A percentile compares a stretch with the other conserved stretches of the same genome.
Evolutionary conservation across 2,888 invertebrate species (phyloP).

Genomic region (Pilophorus perplexus): DNA sequence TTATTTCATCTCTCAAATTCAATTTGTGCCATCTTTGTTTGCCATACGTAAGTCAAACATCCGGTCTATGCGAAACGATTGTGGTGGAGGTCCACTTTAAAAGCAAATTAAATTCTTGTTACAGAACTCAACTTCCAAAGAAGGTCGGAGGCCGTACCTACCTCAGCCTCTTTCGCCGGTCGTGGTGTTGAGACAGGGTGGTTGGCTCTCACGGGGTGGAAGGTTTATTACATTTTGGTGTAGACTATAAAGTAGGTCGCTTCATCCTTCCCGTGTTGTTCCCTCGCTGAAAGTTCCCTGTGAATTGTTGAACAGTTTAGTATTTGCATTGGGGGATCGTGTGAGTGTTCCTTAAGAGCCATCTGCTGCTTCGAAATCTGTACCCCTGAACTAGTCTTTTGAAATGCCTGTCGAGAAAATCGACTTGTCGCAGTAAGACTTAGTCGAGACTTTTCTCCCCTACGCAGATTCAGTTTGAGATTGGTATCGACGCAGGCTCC

Average conservation of each 20-base stretch:
- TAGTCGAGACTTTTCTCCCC: too few relatives aligned
- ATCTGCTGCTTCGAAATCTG: neutral
- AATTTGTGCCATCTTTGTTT: neutral
- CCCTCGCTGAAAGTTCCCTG: slow-evolving; percentile 10
- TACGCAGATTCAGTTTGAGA: too few relatives aligned
- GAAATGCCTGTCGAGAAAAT: too few relatives aligned
- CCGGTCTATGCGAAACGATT: neutral
- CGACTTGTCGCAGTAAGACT: too few relatives aligned
- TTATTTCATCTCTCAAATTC: neutral
- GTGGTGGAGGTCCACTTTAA: neutral
- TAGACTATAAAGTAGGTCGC: slow-evolving; percentile 25
- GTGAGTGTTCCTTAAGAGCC: slow-evolving; percentile 7
- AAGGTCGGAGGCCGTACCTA: neutral
- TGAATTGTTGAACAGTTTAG: slow-evolving; percentile 37
- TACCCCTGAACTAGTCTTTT: too few relatives aligned
- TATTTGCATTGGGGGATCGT: slow-evolving; percentile 13
- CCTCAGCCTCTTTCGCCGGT: neutral
- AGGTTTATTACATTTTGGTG: slow-evolving; percentile 23
- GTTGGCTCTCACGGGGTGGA: neutral
- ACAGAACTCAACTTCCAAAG: slow-evolving; percentile 4
- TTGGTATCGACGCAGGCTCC: too few relatives aligned
- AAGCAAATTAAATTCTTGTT: slow-evolving; percentile 23
- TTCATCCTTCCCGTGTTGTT: slow-evolving; percentile 12
- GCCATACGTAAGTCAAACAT: neutral
- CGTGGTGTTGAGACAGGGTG: neutral